Percentiles rank a stretch among this genome's conserved stretches.
phyloP scores from a whole-genome alignment of 2,113 vertebrate species.

The Pelvicachromis taeniatus region DNA sequence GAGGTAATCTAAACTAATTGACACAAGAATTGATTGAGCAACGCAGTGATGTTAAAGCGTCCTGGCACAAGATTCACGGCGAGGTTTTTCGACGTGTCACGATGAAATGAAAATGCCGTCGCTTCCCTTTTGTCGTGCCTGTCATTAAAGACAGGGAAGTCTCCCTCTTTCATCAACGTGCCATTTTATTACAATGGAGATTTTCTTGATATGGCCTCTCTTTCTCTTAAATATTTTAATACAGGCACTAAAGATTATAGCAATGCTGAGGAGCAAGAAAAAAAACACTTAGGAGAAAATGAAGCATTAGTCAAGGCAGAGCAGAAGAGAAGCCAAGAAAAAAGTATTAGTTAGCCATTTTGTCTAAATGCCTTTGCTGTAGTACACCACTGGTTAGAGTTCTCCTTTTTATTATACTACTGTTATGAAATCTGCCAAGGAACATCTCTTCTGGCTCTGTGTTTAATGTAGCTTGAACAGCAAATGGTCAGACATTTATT shows the following conservation, averaged over 20 bases:
- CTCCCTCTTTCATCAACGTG: not conserved
- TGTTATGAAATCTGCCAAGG: conserved; percentile 65
- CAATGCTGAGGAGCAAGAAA: not conserved
- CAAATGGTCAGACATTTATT: conserved; percentile 68
- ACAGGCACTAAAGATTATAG: not conserved
- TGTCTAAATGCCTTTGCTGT: conserved; percentile 32
- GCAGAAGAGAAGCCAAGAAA: not conserved
- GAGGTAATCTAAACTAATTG: conserved; percentile 59
- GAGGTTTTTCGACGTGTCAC: conserved; percentile 1
- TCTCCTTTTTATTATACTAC: conserved; percentile 54
- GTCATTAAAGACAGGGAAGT: not conserved
- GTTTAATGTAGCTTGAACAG: conserved; percentile 72
- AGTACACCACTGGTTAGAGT: conserved; percentile 45
- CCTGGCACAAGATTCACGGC: conserved; percentile 14
- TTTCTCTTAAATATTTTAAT: not conserved
- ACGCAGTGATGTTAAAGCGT: conserved; percentile 22
- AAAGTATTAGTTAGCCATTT: conserved; percentile 32
- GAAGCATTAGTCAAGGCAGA: not conserved
- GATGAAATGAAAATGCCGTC: conserved; percentile 1
- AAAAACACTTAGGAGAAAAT: not conserved
- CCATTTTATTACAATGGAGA: not conserved
- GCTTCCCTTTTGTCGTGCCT: not conserved
- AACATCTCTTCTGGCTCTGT: conserved; percentile 55
- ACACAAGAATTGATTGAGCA: conserved; percentile 44
- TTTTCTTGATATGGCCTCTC: not conserved